Evolutionary conservation across 1,140 invertebrate genomes (phyloP).

Genomic region (Diorhabda carinulata): DNA sequence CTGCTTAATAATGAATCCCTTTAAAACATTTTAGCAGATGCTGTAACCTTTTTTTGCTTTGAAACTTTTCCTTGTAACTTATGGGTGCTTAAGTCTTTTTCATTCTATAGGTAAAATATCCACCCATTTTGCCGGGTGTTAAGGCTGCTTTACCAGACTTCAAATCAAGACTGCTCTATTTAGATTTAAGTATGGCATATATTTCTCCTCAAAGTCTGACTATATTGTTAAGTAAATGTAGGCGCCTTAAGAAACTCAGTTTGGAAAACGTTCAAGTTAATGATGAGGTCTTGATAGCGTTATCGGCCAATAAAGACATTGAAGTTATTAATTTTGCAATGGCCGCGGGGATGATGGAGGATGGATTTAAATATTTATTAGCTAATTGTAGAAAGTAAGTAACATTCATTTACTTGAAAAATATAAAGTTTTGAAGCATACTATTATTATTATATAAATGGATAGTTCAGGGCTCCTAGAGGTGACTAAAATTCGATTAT

Average conservation of each 20-base stretch:
- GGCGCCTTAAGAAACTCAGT: conserved; percentile 73
- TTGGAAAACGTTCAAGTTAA: conserved; percentile 71
- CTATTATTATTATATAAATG: too few relatives aligned
- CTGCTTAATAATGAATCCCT: too few relatives aligned
- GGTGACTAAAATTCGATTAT: too few relatives aligned
- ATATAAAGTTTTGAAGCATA: too few relatives aligned
- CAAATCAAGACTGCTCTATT: conserved; percentile 63
- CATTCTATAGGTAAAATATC: conserved; percentile 49
- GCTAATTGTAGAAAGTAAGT: conserved; percentile 60
- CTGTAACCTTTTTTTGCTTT: too few relatives aligned
- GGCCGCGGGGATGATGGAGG: conserved; percentile 59
- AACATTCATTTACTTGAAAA: not conserved
- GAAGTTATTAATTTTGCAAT: conserved; percentile 73
- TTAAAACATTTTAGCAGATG: too few relatives aligned
- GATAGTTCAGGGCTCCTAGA: too few relatives aligned
- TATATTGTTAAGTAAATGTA: conserved; percentile 63
- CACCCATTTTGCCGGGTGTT: conserved; percentile 50
- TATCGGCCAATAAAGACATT: conserved; percentile 63
- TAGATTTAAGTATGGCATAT: conserved; percentile 78
- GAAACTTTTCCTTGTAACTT: not conserved
- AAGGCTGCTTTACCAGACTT: conserved; percentile 43
- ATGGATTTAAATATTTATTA: conserved; percentile 59
- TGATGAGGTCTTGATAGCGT: conserved; percentile 57
- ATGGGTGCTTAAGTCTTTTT: not conserved
- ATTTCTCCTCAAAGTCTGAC: conserved; percentile 59